Evolutionary conservation across 2,888 invertebrate species (phyloP), one percentile per base, ranked within the genome.

Genomic region (Ormyrus nitidulus): DNA sequence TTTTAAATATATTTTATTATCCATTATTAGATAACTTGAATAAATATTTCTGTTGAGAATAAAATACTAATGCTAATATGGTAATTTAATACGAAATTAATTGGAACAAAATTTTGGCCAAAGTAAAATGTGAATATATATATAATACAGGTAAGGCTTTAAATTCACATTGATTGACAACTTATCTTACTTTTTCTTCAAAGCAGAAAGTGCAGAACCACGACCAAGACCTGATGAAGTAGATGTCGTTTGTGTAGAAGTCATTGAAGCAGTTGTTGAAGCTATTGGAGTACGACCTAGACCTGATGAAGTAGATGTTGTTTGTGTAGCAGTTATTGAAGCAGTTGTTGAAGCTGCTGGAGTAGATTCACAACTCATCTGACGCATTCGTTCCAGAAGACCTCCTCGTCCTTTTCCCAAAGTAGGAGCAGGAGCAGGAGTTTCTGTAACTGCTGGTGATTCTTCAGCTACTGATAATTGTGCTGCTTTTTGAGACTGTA

Each of bases 181-280:
- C 19, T 19, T 19, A 65, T 58, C 65, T 68, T 73, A 79, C 81
- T 51, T n/a, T 56, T 68, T 64, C 9, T 69, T 81, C 44, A 80
- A 4, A 44, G 54, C 13, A 1, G n/a, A 11, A 0, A 82, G 8
- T 6, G 84, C 11, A 6, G 78, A 53, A 0, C 82, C 83, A 75
- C 85, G 82, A 11, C 83, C 86, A 61, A 46, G 78, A 58, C 83
- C 66, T 53, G 48, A 11, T 74, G 61, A 34, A 1, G 73, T 49
- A 46, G 75, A 9, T 6, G 68, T 74, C 19, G 62, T 62, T 9
- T 71, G 46, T 46, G 53, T 13, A 2, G 79, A 69, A 6, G 10
- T 75, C 6, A 48, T 6, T 7, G 78, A 78, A 5, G 77, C 70
- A 19, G 81, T 77, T 5, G 77, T 78, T 5, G 19, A 19, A 19